These are phyloP conservation scores for Philaenus spumarius DNA, from an alignment of 1,140 invertebrate genomes.

Conservation along the genomic window DNA sequence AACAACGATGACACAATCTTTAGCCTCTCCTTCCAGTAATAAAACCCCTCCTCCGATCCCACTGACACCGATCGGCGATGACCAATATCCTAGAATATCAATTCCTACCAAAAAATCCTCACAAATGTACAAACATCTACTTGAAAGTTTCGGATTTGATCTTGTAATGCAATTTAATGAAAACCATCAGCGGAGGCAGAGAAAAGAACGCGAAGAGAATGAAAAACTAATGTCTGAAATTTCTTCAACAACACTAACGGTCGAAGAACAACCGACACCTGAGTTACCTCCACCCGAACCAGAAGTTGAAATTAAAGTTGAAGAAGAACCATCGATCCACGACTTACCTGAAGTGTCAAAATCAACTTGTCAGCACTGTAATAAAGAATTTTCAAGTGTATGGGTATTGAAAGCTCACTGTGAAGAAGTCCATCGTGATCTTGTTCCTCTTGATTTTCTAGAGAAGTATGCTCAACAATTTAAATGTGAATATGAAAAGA, in stretches of 20 bases:
- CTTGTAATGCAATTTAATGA: constrained; percentile 96
- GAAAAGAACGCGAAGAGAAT: constrained; percentile 41
- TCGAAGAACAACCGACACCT: constrained; percentile 15
- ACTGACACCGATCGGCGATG: constrained; percentile 28
- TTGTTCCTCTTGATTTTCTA: constrained; percentile 81
- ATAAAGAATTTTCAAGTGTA: constrained; percentile 90
- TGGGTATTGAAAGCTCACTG: constrained; percentile 94
- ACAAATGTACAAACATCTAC: constrained; percentile 82
- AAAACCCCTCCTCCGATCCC: constrained; percentile 31
- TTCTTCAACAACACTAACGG: constrained; percentile 22
- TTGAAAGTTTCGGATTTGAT: constrained; percentile 92
- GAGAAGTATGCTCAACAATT: constrained; percentile 89
- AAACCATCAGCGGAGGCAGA: constrained; percentile 65
- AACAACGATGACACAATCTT: constrained; percentile 23
- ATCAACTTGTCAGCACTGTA: constrained; percentile 81
- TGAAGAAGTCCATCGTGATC: constrained; percentile 88
- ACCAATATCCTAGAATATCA: constrained; percentile 33
- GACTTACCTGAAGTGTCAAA: constrained; percentile 63
- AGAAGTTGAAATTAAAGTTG: constrained; percentile 44
- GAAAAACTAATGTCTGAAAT: constrained; percentile 34
- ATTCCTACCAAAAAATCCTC: constrained; percentile 59
- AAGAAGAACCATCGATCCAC: constrained; percentile 50
- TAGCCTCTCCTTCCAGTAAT: constrained; percentile 28
- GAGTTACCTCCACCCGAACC: constrained; percentile 39
- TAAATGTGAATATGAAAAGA: constrained; percentile 78